These are phyloP conservation scores for Columbina picui DNA, from an alignment of 2,113 vertebrate species.

Conservation along the genomic window DNA sequence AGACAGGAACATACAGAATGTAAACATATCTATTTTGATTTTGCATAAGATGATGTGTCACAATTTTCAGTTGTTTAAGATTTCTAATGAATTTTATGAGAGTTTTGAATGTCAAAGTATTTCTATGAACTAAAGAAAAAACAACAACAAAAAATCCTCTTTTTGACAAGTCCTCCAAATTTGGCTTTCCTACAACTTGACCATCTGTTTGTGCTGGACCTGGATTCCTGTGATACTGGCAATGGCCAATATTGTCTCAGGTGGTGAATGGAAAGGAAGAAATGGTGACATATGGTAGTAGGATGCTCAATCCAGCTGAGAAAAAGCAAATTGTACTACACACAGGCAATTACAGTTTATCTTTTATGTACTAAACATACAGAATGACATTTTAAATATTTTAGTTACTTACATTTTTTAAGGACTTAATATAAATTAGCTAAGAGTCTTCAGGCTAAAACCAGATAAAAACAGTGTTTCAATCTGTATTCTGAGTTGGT, in stretches of 20 bases:
- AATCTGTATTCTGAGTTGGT: not conserved
- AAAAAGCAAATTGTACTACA: constrained; percentile 44
- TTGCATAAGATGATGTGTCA: not conserved
- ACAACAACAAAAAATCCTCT: not conserved
- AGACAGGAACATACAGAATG: not conserved
- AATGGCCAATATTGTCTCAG: constrained; percentile 61
- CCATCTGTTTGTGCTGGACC: constrained; percentile 69
- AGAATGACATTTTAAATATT: not conserved
- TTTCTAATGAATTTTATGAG: not conserved
- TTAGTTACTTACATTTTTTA: not conserved
- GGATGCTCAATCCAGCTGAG: constrained; percentile 25
- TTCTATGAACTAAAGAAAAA: not conserved
- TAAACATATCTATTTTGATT: not conserved
- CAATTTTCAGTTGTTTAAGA: not conserved
- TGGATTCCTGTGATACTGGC: constrained; percentile 53
- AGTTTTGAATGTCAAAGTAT: constrained; percentile 20
- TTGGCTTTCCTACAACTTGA: constrained; percentile 59
- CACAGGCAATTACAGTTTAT: constrained; percentile 51
- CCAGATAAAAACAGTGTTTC: not conserved
- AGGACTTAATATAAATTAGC: not conserved
- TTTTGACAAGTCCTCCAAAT: not conserved
- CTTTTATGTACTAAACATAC: constrained; percentile 10
- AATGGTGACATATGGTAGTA: constrained; percentile 67
- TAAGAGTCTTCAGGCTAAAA: not conserved
- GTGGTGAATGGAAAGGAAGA: constrained; percentile 63